A percentile compares a stretch with the other conserved stretches of the same genome.
Conservation (phyloP, 2,113 vertebrate genomes). For the Grammatotria lemairii region DNA sequence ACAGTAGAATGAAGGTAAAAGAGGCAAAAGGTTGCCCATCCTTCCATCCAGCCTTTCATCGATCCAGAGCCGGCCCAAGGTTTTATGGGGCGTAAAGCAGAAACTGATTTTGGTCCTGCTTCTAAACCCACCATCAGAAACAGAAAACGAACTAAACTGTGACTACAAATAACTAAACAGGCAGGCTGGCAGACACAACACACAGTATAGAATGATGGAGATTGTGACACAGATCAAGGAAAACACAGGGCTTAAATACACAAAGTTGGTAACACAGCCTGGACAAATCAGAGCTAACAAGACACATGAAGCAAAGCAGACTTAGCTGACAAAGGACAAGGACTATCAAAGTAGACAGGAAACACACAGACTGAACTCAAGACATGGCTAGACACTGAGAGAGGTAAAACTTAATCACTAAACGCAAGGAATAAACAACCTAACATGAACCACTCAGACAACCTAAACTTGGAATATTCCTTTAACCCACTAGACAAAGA, state of each 20-base stretch:
- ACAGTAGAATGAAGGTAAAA: neutral
- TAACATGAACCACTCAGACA: neutral
- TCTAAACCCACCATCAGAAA: neutral
- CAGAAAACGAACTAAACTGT: neutral
- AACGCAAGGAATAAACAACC: neutral
- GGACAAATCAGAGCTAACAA: neutral
- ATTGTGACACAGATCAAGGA: neutral
- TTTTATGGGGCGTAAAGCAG: neutral
- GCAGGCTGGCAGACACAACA: neutral
- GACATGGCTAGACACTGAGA: neutral
- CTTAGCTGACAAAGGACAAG: neutral
- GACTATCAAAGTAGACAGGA: neutral
- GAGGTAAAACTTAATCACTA: neutral
- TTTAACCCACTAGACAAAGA: neutral
- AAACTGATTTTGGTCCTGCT: neutral
- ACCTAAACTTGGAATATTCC: neutral
- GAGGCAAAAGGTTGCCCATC: neutral
- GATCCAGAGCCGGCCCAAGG: neutral
- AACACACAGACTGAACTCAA: neutral
- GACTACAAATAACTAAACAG: neutral
- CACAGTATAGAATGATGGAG: neutral
- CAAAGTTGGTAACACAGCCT: neutral
- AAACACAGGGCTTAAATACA: neutral
- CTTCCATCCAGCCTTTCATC: neutral
- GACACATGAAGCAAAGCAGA: neutral